Base-by-base conservation (phyloP, 2,113 vertebrate species). In the Corydoras sp. region DNA sequence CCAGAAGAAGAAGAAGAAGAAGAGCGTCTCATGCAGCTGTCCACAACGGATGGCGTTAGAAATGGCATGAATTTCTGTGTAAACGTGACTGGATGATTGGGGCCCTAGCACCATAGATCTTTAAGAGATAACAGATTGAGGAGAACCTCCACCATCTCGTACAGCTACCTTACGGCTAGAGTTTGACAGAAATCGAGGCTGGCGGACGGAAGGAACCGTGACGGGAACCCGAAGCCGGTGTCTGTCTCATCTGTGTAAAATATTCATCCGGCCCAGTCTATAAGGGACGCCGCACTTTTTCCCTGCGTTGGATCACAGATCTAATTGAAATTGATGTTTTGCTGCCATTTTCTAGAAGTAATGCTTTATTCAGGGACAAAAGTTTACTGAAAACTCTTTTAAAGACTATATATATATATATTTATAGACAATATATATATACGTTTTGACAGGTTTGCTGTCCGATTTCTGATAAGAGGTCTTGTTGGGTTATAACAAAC, bases 11-110 rank as follows among this genome's bases (percentile, higher is more conserved):
- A 67, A 68, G 58, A 74, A 58, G 71, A 24, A 24, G 18, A 67
- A 59, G 65, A 56, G 80, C 73, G 63, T 71, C 80, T 80, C 87
- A 88, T 95, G 93, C 92, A 81, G 79, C 84, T 90, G 86, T 90
- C 78, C 86, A 88, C 79, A 86, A 86, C 82, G 73, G 85, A 92
- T 92, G 91, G 86, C 87, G 91, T 92, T 89, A 87, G 91, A 86
- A 91, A 61, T 93, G 89, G 84, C 75, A 87, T 95, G 92, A 95
- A 95, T 96, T 98, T 98, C 94, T 95, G 93, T 95, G 93, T 96
- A 93, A 94, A 93, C 87, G 89, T 91, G 91, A 90, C 58, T 89
- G 89, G 92, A 94, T 95, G 94, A 88, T 77, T 84, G 86, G 88
- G 89, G 89, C 87, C 88, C 88, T 92, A 85, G 85, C 91, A 87